Evolutionary conservation across 2,113 vertebrate genomes (phyloP).

Genomic region (Otolemur garnettii): DNA sequence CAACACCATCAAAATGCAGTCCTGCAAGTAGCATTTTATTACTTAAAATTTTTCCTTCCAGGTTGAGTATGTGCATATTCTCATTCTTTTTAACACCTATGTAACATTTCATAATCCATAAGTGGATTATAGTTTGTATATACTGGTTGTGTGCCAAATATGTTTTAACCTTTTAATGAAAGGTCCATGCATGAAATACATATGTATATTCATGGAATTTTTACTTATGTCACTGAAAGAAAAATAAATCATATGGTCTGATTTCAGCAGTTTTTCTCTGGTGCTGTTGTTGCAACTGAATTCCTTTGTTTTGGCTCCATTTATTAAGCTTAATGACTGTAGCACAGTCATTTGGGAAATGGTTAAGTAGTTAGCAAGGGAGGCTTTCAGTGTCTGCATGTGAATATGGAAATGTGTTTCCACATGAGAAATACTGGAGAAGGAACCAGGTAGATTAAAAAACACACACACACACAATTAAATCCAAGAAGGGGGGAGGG

Average conservation of each 20-base stretch:
- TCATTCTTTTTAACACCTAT: not conserved
- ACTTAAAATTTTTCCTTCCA: not conserved
- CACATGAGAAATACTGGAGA: not conserved
- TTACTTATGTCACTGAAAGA: not conserved
- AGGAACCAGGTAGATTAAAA: not conserved
- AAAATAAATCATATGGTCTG: not conserved
- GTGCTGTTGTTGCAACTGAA: not conserved
- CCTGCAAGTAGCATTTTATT: not conserved
- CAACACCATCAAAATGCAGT: not conserved
- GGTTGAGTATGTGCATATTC: not conserved
- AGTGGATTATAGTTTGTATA: not conserved
- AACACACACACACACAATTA: too few relatives aligned
- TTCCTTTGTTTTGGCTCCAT: not conserved
- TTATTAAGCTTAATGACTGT: conserved; percentile 15
- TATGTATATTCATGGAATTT: not conserved
- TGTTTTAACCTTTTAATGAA: not conserved
- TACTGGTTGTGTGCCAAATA: not conserved
- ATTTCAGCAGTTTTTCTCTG: not conserved
- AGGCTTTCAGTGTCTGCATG: not conserved
- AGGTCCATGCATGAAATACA: not conserved
- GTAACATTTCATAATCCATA: not conserved
- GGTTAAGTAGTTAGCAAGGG: not conserved
- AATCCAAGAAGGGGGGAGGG: too few relatives aligned
- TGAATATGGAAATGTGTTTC: not conserved
- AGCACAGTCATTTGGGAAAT: not conserved